Conservation (phyloP, 2,797 vertebrate genomes). For the Eulemur albifrons region DNA sequence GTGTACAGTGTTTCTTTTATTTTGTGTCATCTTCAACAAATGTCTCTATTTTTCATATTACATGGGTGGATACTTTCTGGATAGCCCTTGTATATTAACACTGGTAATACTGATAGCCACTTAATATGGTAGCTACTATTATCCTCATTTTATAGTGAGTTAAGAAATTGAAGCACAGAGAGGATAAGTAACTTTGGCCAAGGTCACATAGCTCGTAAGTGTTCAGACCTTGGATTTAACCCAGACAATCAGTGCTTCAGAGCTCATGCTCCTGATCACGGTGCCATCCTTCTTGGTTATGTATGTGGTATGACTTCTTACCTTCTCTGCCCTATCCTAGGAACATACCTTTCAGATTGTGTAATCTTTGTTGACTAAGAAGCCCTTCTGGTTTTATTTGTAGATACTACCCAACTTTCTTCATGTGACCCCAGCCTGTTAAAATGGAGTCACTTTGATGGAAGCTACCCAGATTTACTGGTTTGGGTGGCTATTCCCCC, state of each 20-base stretch:
- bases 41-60: too few relatives aligned
- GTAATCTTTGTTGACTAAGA: neutral
- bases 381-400: neutral
- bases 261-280: neutral
- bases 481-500: neutral
- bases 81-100: neutral
- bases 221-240: neutral
- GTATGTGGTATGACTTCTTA: neutral
- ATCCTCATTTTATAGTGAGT: neutral
- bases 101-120: neutral
- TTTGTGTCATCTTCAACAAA: too few relatives aligned
- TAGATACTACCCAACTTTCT: neutral
- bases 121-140: neutral
- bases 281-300: neutral
- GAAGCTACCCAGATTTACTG: neutral
- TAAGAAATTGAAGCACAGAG: neutral
- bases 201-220: neutral
- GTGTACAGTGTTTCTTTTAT: too few relatives aligned
- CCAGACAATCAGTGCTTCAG: neutral
- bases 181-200: neutral
- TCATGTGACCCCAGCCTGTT: neutral
- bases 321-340: neutral
- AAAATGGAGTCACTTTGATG: neutral
- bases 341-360: neutral
- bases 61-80: too few relatives aligned